Evolutionary conservation across 2,888 invertebrate genomes (phyloP), one percentile per base, ranked within the genome.

Genomic region (Aradus depressus): DNA sequence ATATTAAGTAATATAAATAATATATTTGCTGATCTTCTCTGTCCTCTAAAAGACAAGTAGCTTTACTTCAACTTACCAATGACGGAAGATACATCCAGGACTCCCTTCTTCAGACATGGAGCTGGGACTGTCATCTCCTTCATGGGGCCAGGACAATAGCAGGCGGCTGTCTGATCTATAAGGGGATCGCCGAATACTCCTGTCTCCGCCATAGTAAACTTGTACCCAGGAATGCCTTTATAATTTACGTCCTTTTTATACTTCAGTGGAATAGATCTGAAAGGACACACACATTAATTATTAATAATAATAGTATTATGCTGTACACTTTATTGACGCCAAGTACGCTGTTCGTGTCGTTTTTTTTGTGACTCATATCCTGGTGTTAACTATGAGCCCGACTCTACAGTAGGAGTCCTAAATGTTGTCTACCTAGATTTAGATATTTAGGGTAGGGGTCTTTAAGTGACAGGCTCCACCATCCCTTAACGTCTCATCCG

Each of bases 71-170:
- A 44, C 53, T 52, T 37, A 57, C 57, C 44, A 5, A 51, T 25
- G 22, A 49, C 51, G 2, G 52, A 34, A 3, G 44, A 41, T 3
- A 55, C 6, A 8, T 57, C 57, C 35, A 57, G 21, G 31, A 43
- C 48, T 1, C 51, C 51, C 5, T 54, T 54, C 14, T 43, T 39
- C 25, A 48, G 16, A 28, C 53, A 54, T 4, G 43, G 31, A 8
- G 18, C 19, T 2, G 43, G 44, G 4, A 16, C 14, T 4, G 57
- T 57, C 23, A 57, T 22, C n/a, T 39, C 45, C 12, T 53, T 26
- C 14, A 53, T 50, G 5, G 53, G 49, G 2, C 51, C 51, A 1
- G 54, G 54, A 25, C 54, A 54, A 38, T 49, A 57, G 43, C 57
- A 57, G 38, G 39, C 41, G 18, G 52, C 48, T 22, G 35, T 44